A percentile compares a stretch with the other conserved stretches of the same genome.
These are phyloP conservation scores for Lamprologus lemairii DNA, from an alignment of 2,113 vertebrate genomes.

Conservation along the genomic window DNA sequence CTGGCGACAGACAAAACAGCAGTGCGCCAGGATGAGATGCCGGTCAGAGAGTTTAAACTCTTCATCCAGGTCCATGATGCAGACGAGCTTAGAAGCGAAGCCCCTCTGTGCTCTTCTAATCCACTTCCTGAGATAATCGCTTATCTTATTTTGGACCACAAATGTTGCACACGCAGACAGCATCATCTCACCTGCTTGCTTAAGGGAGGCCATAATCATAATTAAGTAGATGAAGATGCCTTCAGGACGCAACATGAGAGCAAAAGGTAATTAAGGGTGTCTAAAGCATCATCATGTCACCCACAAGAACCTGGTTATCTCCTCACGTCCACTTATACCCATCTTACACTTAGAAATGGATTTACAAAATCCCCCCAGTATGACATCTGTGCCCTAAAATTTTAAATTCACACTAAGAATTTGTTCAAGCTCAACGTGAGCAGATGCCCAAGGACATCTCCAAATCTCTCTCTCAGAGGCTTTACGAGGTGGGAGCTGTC, in stretches of 20 bases:
- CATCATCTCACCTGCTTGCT: constrained; percentile 31
- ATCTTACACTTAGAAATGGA: neutral
- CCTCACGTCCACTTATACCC: constrained; percentile 36
- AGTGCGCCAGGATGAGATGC: neutral
- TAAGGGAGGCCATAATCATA: constrained; percentile 31
- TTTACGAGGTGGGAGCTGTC: neutral
- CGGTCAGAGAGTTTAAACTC: neutral
- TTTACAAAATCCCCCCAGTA: neutral
- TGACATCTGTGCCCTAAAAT: neutral
- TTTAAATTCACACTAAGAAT: neutral
- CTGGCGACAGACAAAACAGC: neutral
- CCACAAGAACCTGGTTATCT: constrained; percentile 32
- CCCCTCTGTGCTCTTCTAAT: neutral
- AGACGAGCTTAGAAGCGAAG: neutral
- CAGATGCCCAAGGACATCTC: constrained; percentile 5
- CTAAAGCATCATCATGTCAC: constrained; percentile 29
- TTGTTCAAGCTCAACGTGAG: neutral
- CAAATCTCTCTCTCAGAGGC: constrained; percentile 3
- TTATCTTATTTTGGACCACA: neutral
- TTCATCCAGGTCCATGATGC: neutral
- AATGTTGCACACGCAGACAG: neutral
- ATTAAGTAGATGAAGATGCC: constrained; percentile 38
- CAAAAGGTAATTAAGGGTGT: constrained; percentile 49
- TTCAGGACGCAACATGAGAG: constrained; percentile 32
- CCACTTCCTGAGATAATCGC: neutral